Conservation (phyloP, 2,888 invertebrate genomes). For the Noctua janthe region DNA sequence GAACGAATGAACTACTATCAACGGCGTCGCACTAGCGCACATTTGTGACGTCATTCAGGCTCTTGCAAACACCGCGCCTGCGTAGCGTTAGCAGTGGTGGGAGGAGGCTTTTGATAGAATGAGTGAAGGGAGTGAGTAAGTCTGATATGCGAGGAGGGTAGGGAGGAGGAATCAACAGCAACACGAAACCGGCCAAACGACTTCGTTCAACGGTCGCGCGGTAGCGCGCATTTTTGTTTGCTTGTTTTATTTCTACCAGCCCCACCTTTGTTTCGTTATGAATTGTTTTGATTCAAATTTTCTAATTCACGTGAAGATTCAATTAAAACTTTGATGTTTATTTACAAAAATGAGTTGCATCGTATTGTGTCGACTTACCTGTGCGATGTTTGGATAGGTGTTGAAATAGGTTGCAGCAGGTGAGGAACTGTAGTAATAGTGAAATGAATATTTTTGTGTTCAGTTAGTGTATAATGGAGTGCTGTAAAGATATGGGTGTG, state of each 20-base stretch:
- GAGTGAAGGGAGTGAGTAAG: conserved; percentile 69
- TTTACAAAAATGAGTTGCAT: conserved; percentile 67
- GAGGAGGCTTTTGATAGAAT: conserved; percentile 78
- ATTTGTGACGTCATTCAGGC: conserved; percentile 50
- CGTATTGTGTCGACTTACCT: conserved; percentile 72
- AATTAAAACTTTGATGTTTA: conserved; percentile 63
- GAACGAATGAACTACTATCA: conserved; percentile 53
- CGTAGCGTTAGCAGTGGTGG: conserved; percentile 51
- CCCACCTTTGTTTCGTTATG: conserved; percentile 88
- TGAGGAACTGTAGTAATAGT: conserved; percentile 79
- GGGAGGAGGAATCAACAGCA: conserved; percentile 73
- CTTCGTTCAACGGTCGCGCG: conserved; percentile 89
- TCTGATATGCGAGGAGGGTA: conserved; percentile 74
- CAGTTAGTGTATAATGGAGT: conserved; percentile 83
- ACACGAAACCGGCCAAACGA: conserved; percentile 86
- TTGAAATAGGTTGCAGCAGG: conserved; percentile 76
- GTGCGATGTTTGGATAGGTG: conserved; percentile 79
- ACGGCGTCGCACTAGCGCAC: conserved; percentile 25
- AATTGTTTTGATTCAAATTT: conserved; percentile 75
- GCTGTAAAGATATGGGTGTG: conserved; percentile 86
- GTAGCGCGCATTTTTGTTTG: conserved; percentile 85
- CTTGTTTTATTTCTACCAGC: conserved; percentile 82
- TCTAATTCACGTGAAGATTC: conserved; percentile 56
- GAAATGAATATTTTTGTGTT: conserved; percentile 85
- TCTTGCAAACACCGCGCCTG: conserved; percentile 22